These are phyloP conservation scores for Gisinianus flammeolus DNA, from an alignment of 2,888 invertebrate species.

Conservation along the genomic window DNA sequence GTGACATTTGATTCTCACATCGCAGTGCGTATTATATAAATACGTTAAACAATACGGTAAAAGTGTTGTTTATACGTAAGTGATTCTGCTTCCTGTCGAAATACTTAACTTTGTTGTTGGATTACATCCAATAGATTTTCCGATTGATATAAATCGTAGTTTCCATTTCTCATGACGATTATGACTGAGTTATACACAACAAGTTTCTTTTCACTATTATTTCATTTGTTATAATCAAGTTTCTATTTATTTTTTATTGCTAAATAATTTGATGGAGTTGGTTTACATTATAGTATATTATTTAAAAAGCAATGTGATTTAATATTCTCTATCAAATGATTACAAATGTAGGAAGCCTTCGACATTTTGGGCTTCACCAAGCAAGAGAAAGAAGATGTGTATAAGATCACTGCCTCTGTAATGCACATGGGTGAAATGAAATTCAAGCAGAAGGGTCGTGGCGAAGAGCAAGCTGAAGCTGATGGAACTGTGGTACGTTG, in stretches of 20 bases:
- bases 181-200: constrained; percentile 58
- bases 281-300: too few relatives aligned
- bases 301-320: constrained; percentile 66
- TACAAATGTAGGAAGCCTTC: constrained; percentile 85
- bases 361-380: constrained; percentile 98
- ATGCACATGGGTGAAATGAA: constrained; percentile 99
- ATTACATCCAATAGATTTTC: too few relatives aligned
- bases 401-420: constrained; percentile 96
- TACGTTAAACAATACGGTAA: not conserved
- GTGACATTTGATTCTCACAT: constrained; percentile 11
- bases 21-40: constrained; percentile 27
- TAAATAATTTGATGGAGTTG: not conserved
- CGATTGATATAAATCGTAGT: not conserved
- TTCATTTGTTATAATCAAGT: not conserved
- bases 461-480: constrained; percentile 98
- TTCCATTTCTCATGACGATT: constrained; percentile 64
- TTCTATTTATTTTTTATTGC: too few relatives aligned
- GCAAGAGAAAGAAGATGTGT: constrained; percentile 94
- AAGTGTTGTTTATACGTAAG: constrained; percentile 2
- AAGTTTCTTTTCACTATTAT: not conserved
- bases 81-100: not conserved
- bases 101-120: constrained; percentile 7
- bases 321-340: not conserved
- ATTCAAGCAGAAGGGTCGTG: constrained; percentile 99
- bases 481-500: constrained; percentile 82